Evolutionary conservation across 2,113 vertebrate genomes (phyloP).

Genomic region (Rhodinocichla rosea): DNA sequence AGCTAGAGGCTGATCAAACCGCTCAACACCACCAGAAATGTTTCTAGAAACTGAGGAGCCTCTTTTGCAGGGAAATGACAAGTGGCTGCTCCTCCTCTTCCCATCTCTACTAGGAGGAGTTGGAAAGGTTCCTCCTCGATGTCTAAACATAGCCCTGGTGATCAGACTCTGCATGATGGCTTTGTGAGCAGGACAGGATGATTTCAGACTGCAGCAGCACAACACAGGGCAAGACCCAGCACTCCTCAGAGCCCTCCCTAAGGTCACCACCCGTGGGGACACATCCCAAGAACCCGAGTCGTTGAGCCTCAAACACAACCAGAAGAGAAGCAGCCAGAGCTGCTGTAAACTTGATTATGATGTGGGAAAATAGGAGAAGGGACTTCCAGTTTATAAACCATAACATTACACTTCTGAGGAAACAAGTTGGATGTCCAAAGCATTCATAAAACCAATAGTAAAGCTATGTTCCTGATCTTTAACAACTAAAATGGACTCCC

Average conservation of each 20-base stretch:
- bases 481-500: neutral
- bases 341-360: neutral
- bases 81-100: neutral
- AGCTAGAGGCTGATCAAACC: no score
- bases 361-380: neutral
- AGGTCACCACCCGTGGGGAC: neutral
- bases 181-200: neutral
- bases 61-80: neutral
- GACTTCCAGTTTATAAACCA: neutral
- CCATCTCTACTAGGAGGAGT: neutral
- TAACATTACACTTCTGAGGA: neutral
- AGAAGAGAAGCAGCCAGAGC: neutral
- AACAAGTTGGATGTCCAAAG: neutral
- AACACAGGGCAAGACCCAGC: neutral
- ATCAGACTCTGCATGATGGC: neutral
- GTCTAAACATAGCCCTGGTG: neutral
- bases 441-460: neutral
- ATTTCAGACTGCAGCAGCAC: neutral
- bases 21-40: neutral
- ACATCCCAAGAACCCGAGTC: neutral
- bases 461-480: neutral
- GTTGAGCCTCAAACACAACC: neutral
- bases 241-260: neutral
- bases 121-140: neutral
- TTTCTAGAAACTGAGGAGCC: neutral